Conservation (phyloP, 2,888 invertebrate genomes). For the Noctua janthe region DNA sequence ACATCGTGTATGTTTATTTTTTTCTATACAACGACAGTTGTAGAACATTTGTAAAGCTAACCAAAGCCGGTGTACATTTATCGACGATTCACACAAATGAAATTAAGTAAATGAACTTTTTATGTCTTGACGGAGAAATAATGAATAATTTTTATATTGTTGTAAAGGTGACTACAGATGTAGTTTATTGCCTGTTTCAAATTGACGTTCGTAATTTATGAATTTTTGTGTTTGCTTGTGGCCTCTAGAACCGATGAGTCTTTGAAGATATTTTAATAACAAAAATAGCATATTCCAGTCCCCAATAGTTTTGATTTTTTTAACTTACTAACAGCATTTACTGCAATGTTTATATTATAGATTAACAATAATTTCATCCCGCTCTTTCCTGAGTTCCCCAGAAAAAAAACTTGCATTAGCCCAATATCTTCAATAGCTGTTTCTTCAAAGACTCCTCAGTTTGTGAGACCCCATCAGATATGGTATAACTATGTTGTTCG, state of each 20-base stretch:
- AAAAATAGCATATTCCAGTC: neutral
- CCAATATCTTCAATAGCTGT: neutral
- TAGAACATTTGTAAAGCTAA: slow-evolving; percentile 70
- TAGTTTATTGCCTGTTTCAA: slow-evolving; percentile 82
- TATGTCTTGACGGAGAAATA: slow-evolving; percentile 76
- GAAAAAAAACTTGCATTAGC: neutral
- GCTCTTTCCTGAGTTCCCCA: neutral
- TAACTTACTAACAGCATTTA: neutral
- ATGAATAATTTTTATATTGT: slow-evolving; percentile 76
- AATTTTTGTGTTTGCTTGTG: slow-evolving; percentile 82
- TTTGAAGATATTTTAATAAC: slow-evolving; percentile 13
- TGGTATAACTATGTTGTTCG: slow-evolving; percentile 82
- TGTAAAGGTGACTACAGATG: slow-evolving; percentile 73
- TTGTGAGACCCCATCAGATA: slow-evolving; percentile 78
- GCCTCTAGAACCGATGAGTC: slow-evolving; percentile 74
- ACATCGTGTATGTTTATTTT: slow-evolving; percentile 77
- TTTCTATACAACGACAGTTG: slow-evolving; percentile 76
- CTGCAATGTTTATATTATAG: slow-evolving; percentile 4
- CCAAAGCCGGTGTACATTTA: slow-evolving; percentile 78
- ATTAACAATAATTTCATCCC: neutral
- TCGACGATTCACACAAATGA: slow-evolving; percentile 80
- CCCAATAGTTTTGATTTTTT: neutral
- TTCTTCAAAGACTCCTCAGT: slow-evolving; percentile 66
- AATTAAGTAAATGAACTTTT: slow-evolving; percentile 86
- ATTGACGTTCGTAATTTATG: slow-evolving; percentile 84